Conservation (phyloP, 2,888 invertebrate genomes). For the Dermolepida albohirtum region DNA sequence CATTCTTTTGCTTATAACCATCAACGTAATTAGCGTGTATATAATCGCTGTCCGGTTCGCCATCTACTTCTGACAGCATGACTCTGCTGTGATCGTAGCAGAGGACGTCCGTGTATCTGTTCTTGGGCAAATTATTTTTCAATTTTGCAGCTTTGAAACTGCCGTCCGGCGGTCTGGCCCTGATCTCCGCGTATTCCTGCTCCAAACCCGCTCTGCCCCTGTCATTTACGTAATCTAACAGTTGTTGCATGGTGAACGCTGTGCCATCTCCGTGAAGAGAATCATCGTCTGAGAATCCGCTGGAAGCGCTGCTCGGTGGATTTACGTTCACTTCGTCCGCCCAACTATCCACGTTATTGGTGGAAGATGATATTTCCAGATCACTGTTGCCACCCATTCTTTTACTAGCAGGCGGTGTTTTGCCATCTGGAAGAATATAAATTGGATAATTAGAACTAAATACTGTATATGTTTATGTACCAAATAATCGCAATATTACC, state of each 20-base stretch:
- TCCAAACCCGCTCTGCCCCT: constrained; percentile 84
- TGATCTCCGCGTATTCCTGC: constrained; percentile 90
- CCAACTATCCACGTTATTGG: constrained; percentile 65
- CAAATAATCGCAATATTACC: too few relatives aligned
- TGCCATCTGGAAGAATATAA: constrained; percentile 57
- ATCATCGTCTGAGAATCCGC: constrained; percentile 92
- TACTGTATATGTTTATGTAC: too few relatives aligned
- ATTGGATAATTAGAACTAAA: too few relatives aligned
- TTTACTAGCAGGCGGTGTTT: constrained; percentile 62
- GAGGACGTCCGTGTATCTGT: constrained; percentile 94
- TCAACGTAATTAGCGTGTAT: constrained; percentile 99
- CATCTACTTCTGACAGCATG: constrained; percentile 77
- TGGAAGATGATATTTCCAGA: constrained; percentile 65
- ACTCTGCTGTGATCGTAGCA: constrained; percentile 97
- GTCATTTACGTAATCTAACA: constrained; percentile 80
- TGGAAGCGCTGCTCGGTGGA: constrained; percentile 79
- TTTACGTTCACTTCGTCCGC: constrained; percentile 70
- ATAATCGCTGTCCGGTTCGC: constrained; percentile 86
- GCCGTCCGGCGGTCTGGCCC: constrained; percentile 83
- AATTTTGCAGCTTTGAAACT: constrained; percentile 89
- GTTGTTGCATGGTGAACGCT: constrained; percentile 77
- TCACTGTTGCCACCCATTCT: constrained; percentile 62
- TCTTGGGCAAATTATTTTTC: constrained; percentile 82
- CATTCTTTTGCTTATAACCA: constrained; percentile 97
- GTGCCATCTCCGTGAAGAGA: constrained; percentile 78